Evolutionary conservation across 2,888 invertebrate genomes (phyloP).

Genomic region (Panzeria rudis): DNA sequence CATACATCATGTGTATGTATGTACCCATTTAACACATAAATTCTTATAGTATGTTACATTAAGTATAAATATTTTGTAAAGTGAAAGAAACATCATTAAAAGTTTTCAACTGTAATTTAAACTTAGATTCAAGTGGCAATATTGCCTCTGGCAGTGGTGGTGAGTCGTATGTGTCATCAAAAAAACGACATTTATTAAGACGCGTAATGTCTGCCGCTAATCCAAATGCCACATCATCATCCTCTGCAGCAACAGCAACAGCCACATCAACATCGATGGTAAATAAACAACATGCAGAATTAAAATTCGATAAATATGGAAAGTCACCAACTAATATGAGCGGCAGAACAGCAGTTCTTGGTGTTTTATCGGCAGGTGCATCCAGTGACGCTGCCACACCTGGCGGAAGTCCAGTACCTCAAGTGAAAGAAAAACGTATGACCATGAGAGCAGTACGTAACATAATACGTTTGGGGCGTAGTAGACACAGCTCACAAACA

Average conservation of each 20-base stretch:
- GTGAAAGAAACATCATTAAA: background rate
- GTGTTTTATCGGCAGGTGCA: slow-evolving; percentile 41
- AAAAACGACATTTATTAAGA: slow-evolving; percentile 76
- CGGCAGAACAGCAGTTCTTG: slow-evolving; percentile 20
- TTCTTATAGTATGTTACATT: slow-evolving; percentile 3
- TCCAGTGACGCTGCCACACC: slow-evolving; percentile 64
- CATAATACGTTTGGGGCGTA: slow-evolving; percentile 79
- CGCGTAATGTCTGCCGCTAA: slow-evolving; percentile 77
- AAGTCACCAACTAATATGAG: slow-evolving; percentile 73
- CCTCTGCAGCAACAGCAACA: slow-evolving; percentile 49
- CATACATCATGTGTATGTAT: too few species aligned
- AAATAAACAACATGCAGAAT: slow-evolving; percentile 74
- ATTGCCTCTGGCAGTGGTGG: slow-evolving; percentile 67
- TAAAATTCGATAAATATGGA: slow-evolving; percentile 78
- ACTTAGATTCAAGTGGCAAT: slow-evolving; percentile 72
- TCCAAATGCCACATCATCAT: slow-evolving; percentile 51
- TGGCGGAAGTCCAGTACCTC: slow-evolving; percentile 70
- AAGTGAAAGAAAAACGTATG: slow-evolving; percentile 77
- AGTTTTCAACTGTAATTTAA: background rate
- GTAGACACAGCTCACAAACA: slow-evolving; percentile 77
- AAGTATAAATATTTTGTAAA: background rate
- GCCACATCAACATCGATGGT: slow-evolving; percentile 18
- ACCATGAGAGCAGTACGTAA: slow-evolving; percentile 79
- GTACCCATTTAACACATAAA: too few species aligned
- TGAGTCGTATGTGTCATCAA: slow-evolving; percentile 73